Evolutionary conservation across 2,113 vertebrate species (phyloP).

Genomic region (Apodemus speciosus): DNA sequence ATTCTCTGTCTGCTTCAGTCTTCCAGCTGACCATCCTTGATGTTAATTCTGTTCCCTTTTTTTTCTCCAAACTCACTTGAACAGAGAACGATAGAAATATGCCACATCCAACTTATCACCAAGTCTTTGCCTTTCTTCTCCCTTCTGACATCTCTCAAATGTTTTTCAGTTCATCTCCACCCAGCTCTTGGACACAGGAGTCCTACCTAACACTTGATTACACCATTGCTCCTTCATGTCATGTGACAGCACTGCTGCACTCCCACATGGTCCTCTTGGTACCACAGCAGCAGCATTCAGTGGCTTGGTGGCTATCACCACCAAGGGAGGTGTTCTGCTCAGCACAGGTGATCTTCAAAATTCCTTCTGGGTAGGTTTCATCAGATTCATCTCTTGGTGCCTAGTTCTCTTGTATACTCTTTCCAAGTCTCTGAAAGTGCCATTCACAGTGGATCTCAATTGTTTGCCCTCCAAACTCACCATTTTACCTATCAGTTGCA

Average conservation of each 20-base stretch:
- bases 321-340: neutral
- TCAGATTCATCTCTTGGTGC: neutral
- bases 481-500: neutral
- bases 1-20: neutral
- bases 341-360: neutral
- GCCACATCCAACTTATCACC: neutral
- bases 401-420: neutral
- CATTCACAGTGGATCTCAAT: neutral
- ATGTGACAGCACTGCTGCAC: slow-evolving; percentile 44
- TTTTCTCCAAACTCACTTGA: neutral
- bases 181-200: neutral
- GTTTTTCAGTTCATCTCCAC: neutral
- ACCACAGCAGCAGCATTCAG: neutral
- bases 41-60: neutral
- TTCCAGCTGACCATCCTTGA: neutral
- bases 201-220: neutral
- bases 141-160: neutral
- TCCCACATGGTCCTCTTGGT: neutral
- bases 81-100: neutral
- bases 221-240: neutral
- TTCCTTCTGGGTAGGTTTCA: neutral
- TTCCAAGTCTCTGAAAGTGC: neutral
- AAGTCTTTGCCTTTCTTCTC: neutral
- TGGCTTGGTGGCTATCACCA: neutral
- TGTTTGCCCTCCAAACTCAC: neutral